Evolutionary conservation across 2,797 vertebrate species (phyloP), one percentile per base, ranked within the genome.

Genomic region (Oreochromis mossambicus): DNA sequence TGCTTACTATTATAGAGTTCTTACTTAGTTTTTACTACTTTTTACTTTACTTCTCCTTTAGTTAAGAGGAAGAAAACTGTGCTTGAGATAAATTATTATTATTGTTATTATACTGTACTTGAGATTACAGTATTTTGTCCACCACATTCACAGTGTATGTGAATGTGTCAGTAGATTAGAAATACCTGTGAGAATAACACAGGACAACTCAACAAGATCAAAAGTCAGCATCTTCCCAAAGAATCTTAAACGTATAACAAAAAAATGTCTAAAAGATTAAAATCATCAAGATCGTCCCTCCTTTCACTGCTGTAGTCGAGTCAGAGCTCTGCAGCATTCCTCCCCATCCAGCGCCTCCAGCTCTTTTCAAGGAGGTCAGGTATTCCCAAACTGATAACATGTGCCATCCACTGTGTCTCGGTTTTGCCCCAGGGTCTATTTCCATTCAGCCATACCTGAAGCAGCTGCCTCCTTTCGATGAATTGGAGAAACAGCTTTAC

Each of bases 321-420:
- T 58, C 55, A 2, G 17, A 58, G 55, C 55, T 58, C 8, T 58
- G 55, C 26, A 58, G 26, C 58, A 6, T 61, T 34, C 9, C 58
- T 61, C 29, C 29, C 56, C 56, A 1, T 19, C 58, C 29, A 58
- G 29, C 29, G 34, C 58, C 17, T 36, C 5, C 32, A 61, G 32
- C 17, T 61, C 17, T 61, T 38, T 38, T 38, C 6, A 5, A 12
- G 11, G 19, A 36, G 34, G 61, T 38, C 34, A 63, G 6, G 10
- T 21, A 36, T 63, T 63, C 34, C 61, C 61, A 38, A 38, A 19
- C 3, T 2, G 34, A 21, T 5, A 63, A 13, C 61, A 38, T n/a
- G 0, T 9, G 0, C 9, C 17, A 63, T 36, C 17, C 58, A 0
- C 34, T 0, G 58, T 63, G 34, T 36, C 11, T 36, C 34, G 11